These are phyloP conservation scores for Hassar affinis DNA, from an alignment of 2,113 vertebrate genomes.

Conservation along the genomic window DNA sequence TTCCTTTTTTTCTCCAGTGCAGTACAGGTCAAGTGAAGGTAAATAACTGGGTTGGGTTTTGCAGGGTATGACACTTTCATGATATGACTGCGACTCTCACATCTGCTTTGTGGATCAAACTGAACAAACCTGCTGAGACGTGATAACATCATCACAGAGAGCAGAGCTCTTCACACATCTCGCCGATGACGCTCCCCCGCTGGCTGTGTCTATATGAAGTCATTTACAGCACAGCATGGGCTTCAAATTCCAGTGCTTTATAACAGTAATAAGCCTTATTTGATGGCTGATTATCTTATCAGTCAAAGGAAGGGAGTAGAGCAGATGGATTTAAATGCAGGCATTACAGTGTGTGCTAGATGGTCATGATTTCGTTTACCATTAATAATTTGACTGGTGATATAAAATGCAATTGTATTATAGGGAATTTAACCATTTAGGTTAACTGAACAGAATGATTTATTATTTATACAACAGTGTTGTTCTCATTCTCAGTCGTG, in stretches of 20 bases:
- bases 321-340: not conserved
- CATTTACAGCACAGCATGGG: conserved; percentile 28
- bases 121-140: conserved; percentile 8
- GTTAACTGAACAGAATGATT: too few relatives aligned
- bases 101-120: conserved; percentile 2
- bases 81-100: not conserved
- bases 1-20: not conserved
- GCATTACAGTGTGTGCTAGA: not conserved
- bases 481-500: too few relatives aligned
- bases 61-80: not conserved
- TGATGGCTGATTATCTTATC: not conserved
- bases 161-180: conserved; percentile 14
- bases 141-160: not conserved
- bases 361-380: not conserved
- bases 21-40: not conserved
- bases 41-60: not conserved
- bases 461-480: too few relatives aligned
- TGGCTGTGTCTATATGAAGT: not conserved
- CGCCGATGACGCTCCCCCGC: not conserved
- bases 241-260: not conserved
- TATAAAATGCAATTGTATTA: too few relatives aligned
- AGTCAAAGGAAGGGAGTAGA: not conserved
- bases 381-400: not conserved
- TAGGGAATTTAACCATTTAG: too few relatives aligned
- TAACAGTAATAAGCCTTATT: not conserved